phyloP scores from a whole-genome alignment of 92 coral and sea anemone genomes.

The Micromussa lordhowensis region DNA sequence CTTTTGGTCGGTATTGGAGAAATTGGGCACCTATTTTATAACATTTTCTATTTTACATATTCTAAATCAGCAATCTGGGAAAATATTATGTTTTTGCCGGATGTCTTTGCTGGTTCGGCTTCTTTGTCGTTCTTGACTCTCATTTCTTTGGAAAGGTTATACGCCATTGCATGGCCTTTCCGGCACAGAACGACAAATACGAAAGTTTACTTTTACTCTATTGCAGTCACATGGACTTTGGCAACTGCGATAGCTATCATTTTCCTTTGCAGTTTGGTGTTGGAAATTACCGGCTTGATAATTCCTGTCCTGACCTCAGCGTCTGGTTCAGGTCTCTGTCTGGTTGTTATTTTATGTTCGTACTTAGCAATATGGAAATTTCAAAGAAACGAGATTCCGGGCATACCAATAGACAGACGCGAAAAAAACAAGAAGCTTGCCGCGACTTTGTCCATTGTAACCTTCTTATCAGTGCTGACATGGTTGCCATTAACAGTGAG shows the following conservation, averaged over 20 bases:
- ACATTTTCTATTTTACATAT: not conserved
- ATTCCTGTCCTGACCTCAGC: not conserved
- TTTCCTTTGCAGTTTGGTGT: not conserved
- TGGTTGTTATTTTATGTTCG: not conserved
- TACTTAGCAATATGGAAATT: conserved; percentile 17
- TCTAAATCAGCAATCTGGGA: not conserved
- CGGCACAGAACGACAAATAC: not conserved
- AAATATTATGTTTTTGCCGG: not conserved
- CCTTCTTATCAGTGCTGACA: not conserved
- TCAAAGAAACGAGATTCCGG: conserved; percentile 1
- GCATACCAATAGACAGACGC: not conserved
- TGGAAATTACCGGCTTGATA: not conserved
- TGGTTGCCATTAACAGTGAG: not conserved
- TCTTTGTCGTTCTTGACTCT: not conserved
- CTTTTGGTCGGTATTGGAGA: conserved; percentile 3
- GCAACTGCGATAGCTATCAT: not conserved
- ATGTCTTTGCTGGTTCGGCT: not conserved
- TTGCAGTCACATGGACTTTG: not conserved
- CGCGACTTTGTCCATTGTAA: not conserved
- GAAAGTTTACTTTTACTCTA: not conserved
- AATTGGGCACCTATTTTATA: not conserved
- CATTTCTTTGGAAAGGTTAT: conserved; percentile 24
- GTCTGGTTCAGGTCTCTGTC: not conserved
- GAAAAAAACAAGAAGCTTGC: not conserved
- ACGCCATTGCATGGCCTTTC: conserved; percentile 5